Evolutionary conservation across 1,140 invertebrate species (phyloP).

Genomic region (Cherax destructor): DNA sequence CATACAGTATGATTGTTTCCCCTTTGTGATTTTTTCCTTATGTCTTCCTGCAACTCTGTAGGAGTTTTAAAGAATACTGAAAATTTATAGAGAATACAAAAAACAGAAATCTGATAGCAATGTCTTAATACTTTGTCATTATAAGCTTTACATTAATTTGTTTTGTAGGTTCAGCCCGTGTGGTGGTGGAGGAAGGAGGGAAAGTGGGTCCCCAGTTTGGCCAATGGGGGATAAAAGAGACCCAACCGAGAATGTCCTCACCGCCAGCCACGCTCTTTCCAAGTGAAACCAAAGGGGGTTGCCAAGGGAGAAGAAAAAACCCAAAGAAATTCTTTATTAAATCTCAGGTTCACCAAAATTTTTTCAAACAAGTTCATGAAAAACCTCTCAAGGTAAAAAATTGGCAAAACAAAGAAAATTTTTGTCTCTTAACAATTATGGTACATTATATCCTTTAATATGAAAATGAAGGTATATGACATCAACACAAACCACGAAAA

Average conservation of each 20-base stretch:
- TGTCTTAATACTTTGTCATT: neutral
- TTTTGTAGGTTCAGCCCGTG: constrained; percentile 89
- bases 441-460: too few species aligned
- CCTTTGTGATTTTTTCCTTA: too few species aligned
- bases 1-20: too few species aligned
- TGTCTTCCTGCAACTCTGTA: too few species aligned
- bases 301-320: neutral
- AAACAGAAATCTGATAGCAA: too few species aligned
- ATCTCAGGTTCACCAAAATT: constrained; percentile 81
- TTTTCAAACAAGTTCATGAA: constrained; percentile 85
- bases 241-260: constrained; percentile 83
- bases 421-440: neutral
- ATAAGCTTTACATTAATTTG: too few species aligned
- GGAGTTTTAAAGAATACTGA: too few species aligned
- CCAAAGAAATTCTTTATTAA: constrained; percentile 57
- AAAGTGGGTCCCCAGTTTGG: constrained; percentile 93
- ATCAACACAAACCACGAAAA: too few species aligned
- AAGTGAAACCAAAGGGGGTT: constrained; percentile 83
- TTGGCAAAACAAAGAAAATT: neutral
- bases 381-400: constrained; percentile 79
- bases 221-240: constrained; percentile 87
- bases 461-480: too few species aligned
- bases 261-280: constrained; percentile 80
- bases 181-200: constrained; percentile 91
- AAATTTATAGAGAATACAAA: too few species aligned